phyloP scores from a whole-genome alignment of 2,113 vertebrate genomes.

The Jaculus jaculus region DNA sequence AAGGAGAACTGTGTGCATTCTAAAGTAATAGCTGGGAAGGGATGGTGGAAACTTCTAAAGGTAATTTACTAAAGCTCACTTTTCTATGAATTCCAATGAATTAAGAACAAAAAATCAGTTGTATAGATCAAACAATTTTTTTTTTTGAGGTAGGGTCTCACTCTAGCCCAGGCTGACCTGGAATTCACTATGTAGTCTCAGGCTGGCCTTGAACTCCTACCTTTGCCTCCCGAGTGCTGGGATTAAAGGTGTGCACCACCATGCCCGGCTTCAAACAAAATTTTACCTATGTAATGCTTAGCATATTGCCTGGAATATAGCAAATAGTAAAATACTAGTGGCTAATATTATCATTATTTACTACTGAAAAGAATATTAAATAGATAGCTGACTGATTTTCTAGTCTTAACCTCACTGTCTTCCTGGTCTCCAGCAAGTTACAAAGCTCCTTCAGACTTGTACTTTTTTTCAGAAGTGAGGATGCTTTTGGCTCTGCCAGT shows the following conservation, averaged over 20 bases:
- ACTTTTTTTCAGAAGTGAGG: background rate
- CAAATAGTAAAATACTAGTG: slow-evolving; percentile 23
- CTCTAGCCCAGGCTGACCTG: no score
- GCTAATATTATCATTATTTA: background rate
- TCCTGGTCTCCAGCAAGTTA: slow-evolving; percentile 4
- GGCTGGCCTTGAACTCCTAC: no score
- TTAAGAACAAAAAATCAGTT: background rate
- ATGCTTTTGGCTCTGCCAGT: background rate
- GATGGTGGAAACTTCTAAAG: background rate
- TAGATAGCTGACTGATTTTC: background rate
- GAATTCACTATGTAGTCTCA: no score
- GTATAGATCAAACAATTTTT: no score
- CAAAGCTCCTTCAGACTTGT: background rate
- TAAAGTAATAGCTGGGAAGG: slow-evolving; percentile 26
- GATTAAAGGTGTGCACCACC: no score
- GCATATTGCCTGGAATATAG: background rate
- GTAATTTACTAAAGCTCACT: background rate
- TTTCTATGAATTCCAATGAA: background rate
- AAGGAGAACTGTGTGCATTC: background rate
- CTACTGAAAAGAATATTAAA: background rate
- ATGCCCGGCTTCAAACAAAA: no score
- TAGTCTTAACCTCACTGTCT: background rate
- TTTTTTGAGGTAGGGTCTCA: no score
- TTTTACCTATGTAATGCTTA: background rate
- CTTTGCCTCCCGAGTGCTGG: no score